Base-by-base conservation (phyloP, 1,140 invertebrate genomes). In the Leptinotarsa undecemlineata region DNA sequence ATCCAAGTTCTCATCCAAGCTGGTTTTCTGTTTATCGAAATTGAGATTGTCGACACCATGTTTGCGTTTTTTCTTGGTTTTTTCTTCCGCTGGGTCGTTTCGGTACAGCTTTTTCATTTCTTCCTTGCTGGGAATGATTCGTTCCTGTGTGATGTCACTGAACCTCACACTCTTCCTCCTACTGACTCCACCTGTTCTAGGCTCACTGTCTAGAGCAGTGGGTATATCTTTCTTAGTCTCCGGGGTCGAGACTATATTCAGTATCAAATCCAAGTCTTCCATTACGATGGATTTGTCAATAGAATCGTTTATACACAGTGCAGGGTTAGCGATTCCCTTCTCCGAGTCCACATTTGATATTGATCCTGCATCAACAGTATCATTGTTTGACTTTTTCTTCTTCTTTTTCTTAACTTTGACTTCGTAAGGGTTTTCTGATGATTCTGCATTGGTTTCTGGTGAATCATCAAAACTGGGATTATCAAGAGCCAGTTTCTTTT, bases 301-400 rank as follows among this genome's bases (percentile, higher is more conserved):
- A 26, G 75, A 60, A 48, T 74, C 71, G 48, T 74, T 69, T 68
- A 78, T 57, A 70, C 76, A 76, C 57, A 80, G 70, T n/a, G 76
- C 76, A 33, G 79, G 79, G 75, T 80, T 81, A 51, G 77, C 73
- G 2, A 80, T 17, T 21, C 76, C 79, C 47, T 57, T 67, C 8
- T 77, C 87, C 81, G 79, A 89, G 78, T 92, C 77, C 91, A 89
- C 51, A 90, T 51, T 68, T 26, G 66, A 26, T 14, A 48, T 68
- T 67, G 20, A 72, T 60, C 72, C 64, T 64, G 47, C 3, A 20
- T 47, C 21, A 47, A 26, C 47, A 67, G 20, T 70, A 14, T 33
- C 67, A n/a, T 17, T 23, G 33, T 68, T 66, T 19, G 78, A 74
- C 69, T 79, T 78, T 26, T 74, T 75, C 63, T 77, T 78, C 62